phyloP scores from a whole-genome alignment of 2,113 vertebrate species.

The Ptyas mucosa region DNA sequence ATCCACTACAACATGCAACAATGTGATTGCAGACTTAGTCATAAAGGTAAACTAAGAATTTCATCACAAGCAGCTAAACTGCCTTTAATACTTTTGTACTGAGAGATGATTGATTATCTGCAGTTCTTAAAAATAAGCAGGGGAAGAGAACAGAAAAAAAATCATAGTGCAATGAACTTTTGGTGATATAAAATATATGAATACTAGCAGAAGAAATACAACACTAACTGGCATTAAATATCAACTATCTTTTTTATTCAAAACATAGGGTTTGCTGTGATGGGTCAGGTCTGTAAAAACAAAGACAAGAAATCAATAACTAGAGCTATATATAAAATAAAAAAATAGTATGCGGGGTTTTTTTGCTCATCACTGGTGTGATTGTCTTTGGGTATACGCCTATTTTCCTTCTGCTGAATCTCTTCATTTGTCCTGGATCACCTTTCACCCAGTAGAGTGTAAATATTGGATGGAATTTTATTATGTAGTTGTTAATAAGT shows the following conservation, averaged over 20 bases:
- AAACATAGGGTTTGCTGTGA: constrained; percentile 76
- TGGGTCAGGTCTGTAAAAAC: constrained; percentile 75
- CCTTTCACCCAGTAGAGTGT: constrained; percentile 9
- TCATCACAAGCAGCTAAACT: background rate
- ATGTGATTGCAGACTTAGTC: background rate
- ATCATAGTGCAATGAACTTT: background rate
- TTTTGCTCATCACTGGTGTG: constrained; percentile 38
- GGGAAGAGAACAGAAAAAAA: constrained; percentile 10
- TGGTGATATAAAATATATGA: constrained; percentile 33
- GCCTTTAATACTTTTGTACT: background rate
- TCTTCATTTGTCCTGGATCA: background rate
- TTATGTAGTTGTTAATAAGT: background rate
- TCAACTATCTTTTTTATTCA: constrained; percentile 68
- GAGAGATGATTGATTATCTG: constrained; percentile 1
- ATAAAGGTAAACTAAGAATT: background rate
- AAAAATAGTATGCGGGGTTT: constrained; percentile 55
- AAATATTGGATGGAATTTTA: background rate
- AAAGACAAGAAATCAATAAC: constrained; percentile 87
- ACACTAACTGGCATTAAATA: constrained; percentile 67
- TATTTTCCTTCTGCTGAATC: constrained; percentile 19
- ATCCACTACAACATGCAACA: background rate
- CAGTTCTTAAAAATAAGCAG: background rate
- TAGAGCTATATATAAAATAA: constrained; percentile 79
- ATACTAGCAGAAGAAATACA: constrained; percentile 59
- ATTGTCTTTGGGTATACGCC: constrained; percentile 22